Conservation (phyloP, 2,888 invertebrate genomes). For the Phengaris arion region DNA sequence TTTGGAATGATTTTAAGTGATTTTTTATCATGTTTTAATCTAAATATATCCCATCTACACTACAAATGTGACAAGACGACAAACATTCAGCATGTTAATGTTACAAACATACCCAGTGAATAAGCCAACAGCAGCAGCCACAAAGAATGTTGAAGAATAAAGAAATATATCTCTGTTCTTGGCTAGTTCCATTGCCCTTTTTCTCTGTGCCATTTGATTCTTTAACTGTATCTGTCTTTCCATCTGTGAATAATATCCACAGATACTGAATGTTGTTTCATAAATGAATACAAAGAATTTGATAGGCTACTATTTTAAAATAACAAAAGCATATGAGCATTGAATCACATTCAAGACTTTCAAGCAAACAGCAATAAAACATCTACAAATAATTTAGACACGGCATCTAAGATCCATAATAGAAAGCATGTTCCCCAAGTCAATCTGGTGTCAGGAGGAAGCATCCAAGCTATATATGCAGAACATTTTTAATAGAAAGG, state of each 20-base stretch:
- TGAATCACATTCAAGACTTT: too few species aligned
- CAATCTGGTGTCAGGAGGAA: too few species aligned
- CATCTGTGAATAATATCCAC: conserved; percentile 69
- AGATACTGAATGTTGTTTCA: not conserved
- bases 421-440: too few species aligned
- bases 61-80: not conserved
- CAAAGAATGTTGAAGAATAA: conserved; percentile 85
- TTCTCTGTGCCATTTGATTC: conserved; percentile 87
- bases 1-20: too few species aligned
- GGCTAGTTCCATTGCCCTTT: conserved; percentile 85
- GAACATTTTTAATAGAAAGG: too few species aligned
- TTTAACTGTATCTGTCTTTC: conserved; percentile 90
- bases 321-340: not conserved
- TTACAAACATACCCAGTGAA: conserved; percentile 68
- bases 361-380: not conserved
- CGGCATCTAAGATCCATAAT: not conserved
- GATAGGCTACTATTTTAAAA: not conserved
- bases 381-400: not conserved
- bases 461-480: not conserved
- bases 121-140: conserved; percentile 74
- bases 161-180: conserved; percentile 85
- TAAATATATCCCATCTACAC: not conserved
- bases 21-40: too few species aligned
- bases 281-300: not conserved
- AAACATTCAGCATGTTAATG: not conserved